Base-by-base conservation (phyloP, 2,797 vertebrate species). In the Erpetoichthys calabaricus region DNA sequence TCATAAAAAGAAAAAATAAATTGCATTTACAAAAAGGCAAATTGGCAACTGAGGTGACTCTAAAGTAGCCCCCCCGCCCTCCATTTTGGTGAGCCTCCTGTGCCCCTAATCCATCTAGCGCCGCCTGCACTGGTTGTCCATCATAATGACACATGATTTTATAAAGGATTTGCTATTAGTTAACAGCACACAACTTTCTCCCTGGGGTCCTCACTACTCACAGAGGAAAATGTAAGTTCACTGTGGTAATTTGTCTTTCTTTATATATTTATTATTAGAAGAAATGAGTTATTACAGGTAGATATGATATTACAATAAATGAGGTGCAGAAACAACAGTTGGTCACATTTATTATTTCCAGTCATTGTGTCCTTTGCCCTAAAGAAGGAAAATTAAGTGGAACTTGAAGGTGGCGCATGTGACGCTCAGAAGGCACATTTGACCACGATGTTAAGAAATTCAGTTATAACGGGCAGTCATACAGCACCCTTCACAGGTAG, bases 181-280 rank as follows among this genome's bases (percentile, higher is more conserved):
- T 86, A 86, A 81, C 75, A 74, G 76, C 72, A 77, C 71, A 69
- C 67, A 80, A 74, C 72, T 76, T 80, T 82, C 76, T 87, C 82
- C 80, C 78, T 78, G 70, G 82, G 81, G 81, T 78, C 69, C 74
- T 74, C 75, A 77, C 71, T 79, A 79, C 77, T 81, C 75, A 77
- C 79, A 73, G 80, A 79, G 78, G 80, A 85, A 84, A 87, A 86
- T 86, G 79, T 80, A 76, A 77, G 80, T 80, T 81, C 79, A 74
- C 76, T 82, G 77, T 78, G 79, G 79, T 76, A 78, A 84, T 84
- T 86, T 83, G 77, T 87, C 84, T 84, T 80, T 85, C 80, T 82
- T 83, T 78, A 83, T 85, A 84, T 84, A 86, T 84, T 86, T 85
- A 84, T 85, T 80, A 82, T 82, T 79, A 81, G 79, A 86, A 79